Evolutionary conservation across 2,888 invertebrate species (phyloP).

Genomic region (Hirtodrosophila alboralis): DNA sequence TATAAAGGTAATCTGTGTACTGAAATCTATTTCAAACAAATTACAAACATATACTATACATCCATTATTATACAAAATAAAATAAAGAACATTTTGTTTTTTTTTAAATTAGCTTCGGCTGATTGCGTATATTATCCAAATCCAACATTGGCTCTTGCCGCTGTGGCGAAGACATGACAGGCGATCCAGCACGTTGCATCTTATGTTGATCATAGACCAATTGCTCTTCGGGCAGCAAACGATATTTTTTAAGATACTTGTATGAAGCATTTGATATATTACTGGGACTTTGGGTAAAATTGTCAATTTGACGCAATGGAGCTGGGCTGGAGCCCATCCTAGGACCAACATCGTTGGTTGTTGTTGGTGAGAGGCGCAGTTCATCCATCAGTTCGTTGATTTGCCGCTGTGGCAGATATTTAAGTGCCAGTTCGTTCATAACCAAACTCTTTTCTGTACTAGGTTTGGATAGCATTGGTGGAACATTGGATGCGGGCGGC

Average conservation of each 20-base stretch:
- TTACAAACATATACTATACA: constrained; percentile 28
- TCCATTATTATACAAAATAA: constrained; percentile 26
- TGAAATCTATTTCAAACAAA: constrained; percentile 38
- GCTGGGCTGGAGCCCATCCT: constrained; percentile 23
- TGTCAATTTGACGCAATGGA: constrained; percentile 69
- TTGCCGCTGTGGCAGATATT: constrained; percentile 80
- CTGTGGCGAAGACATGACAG: constrained; percentile 34
- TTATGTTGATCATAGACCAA: constrained; percentile 30
- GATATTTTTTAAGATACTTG: constrained; percentile 81
- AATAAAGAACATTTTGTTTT: constrained; percentile 2
- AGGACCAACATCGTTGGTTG: constrained; percentile 8
- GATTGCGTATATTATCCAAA: constrained; percentile 79
- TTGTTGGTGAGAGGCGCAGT: constrained; percentile 51
- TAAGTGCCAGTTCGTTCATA: constrained; percentile 82
- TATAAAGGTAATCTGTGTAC: constrained; percentile 38
- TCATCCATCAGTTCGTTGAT: constrained; percentile 79
- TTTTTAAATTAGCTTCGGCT: constrained; percentile 80
- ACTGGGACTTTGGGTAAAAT: constrained; percentile 66
- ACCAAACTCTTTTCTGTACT: constrained; percentile 81
- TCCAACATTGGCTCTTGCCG: constrained; percentile 69
- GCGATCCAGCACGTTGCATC: constrained; percentile 41
- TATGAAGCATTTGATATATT: constrained; percentile 82
- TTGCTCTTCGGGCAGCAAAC: constrained; percentile 77
- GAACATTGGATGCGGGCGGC: constrained; percentile 7
- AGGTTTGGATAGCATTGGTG: constrained; percentile 52